phyloP scores from a whole-genome alignment of 2,113 vertebrate genomes.

The Arvicanthis niloticus region DNA sequence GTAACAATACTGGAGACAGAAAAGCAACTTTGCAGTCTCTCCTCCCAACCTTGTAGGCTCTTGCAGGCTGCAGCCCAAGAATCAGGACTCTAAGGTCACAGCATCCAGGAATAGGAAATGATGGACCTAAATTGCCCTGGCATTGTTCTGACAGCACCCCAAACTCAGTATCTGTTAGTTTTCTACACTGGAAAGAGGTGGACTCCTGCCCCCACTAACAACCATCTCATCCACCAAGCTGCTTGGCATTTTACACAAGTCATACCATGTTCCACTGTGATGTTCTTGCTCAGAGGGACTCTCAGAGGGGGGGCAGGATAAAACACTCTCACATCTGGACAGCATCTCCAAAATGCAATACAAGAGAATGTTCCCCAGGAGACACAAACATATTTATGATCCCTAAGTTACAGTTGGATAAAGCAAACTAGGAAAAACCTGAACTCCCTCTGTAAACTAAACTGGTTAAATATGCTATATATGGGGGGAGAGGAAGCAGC shows the following conservation, averaged over 20 bases:
- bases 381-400: constrained; percentile 9
- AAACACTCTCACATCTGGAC: constrained; percentile 35
- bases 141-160: not conserved
- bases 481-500: not conserved
- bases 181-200: not conserved
- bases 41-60: not conserved
- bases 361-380: not conserved
- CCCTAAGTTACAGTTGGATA: not conserved
- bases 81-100: not conserved
- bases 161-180: not conserved
- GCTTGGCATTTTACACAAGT: not conserved
- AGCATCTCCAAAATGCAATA: not conserved
- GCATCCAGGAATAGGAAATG: not conserved
- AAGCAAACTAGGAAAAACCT: not conserved
- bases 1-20: not conserved
- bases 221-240: not conserved
- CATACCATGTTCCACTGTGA: not conserved
- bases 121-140: not conserved
- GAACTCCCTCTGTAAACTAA: constrained; percentile 41
- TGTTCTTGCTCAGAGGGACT: not conserved
- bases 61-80: not conserved
- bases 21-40: not conserved
- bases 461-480: constrained; percentile 33
- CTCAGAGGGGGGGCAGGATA: not conserved
- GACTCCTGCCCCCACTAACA: not conserved